A percentile compares a stretch with the other conserved stretches of the same genome.
phyloP scores from a whole-genome alignment of 2,113 vertebrate species.

The Bucco capensis region DNA sequence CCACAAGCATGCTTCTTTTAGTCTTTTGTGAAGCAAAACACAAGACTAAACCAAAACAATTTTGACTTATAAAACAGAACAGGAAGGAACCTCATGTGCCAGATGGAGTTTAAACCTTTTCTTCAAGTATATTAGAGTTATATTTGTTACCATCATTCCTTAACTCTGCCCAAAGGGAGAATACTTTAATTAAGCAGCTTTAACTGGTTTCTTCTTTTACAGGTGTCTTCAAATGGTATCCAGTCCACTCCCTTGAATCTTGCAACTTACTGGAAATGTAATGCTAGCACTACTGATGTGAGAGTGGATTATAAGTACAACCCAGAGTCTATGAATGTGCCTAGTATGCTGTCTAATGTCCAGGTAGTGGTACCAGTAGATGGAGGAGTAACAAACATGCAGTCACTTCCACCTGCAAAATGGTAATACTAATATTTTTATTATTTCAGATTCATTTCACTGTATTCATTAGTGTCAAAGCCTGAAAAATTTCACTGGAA shows the following conservation, averaged over 20 bases:
- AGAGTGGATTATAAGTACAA: constrained; percentile 95
- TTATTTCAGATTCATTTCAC: not conserved
- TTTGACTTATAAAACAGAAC: not conserved
- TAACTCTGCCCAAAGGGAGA: not conserved
- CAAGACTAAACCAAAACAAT: not conserved
- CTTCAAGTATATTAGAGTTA: too few relatives aligned
- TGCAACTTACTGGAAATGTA: constrained; percentile 95
- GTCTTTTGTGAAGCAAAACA: not conserved
- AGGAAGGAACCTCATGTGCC: not conserved
- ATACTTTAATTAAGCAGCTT: not conserved
- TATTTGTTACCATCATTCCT: not conserved
- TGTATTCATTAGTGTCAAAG: not conserved
- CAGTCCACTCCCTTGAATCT: constrained; percentile 95
- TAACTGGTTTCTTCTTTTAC: constrained; percentile 40
- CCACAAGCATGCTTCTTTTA: not conserved
- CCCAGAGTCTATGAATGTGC: constrained; percentile 88
- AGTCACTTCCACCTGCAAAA: constrained; percentile 88
- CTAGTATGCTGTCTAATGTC: constrained; percentile 82
- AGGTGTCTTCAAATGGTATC: constrained; percentile 94
- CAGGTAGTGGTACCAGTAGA: constrained; percentile 92
- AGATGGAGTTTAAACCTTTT: not conserved
- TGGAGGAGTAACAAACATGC: constrained; percentile 91
- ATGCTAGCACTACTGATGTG: constrained; percentile 85
- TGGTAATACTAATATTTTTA: constrained; percentile 74
- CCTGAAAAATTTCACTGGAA: not conserved